These are phyloP conservation scores for Pristionchus pacificus DNA, from an alignment of 1,140 invertebrate genomes.

Conservation along the genomic window DNA sequence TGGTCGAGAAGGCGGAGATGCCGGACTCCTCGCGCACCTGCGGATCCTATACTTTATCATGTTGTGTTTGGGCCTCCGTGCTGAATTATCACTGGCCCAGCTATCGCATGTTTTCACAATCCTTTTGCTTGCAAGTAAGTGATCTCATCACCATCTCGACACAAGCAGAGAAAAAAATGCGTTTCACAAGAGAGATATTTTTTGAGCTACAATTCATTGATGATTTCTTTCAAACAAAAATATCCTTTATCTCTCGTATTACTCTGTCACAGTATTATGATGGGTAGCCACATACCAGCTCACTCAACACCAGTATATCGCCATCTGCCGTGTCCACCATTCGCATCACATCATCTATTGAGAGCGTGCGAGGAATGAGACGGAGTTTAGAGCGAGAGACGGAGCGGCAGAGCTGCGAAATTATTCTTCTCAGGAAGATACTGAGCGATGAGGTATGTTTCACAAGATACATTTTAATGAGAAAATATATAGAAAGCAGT, in stretches of 20 bases:
- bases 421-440: conserved; percentile 15
- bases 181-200: too few relatives aligned
- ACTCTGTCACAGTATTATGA: conserved; percentile 4
- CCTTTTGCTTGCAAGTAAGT: too few relatives aligned
- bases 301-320: conserved; percentile 41
- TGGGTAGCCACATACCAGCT: conserved; percentile 14
- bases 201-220: too few relatives aligned
- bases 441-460: not conserved
- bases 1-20: conserved; percentile 15
- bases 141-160: too few relatives aligned
- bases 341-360: conserved; percentile 49
- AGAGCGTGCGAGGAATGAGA: conserved; percentile 38
- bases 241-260: too few relatives aligned
- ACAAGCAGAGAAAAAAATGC: too few relatives aligned
- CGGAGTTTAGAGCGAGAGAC: conserved; percentile 34
- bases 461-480: too few relatives aligned
- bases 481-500: too few relatives aligned
- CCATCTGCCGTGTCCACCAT: conserved; percentile 50
- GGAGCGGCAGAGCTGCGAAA: not conserved
- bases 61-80: not conserved
- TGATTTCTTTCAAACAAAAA: too few relatives aligned
- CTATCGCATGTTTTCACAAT: too few relatives aligned
- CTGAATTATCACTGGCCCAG: too few relatives aligned
- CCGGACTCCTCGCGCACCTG: conserved; percentile 31
- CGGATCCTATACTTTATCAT: too few relatives aligned